Evolutionary conservation across 2,113 vertebrate genomes (phyloP), one percentile per base, ranked within the genome.

Genomic region (Tragelaphus imberbis): DNA sequence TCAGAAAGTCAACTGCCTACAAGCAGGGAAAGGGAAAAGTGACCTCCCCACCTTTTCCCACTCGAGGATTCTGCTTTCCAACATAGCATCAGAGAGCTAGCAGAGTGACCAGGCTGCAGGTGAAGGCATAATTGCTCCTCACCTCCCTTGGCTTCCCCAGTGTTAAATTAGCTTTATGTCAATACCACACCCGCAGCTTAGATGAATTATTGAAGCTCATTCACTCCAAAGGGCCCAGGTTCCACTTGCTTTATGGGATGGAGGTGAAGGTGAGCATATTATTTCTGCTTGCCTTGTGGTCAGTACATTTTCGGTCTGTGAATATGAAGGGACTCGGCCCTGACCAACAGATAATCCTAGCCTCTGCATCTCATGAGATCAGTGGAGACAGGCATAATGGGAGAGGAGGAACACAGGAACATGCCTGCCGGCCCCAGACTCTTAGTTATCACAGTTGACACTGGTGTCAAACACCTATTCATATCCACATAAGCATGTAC

Each of bases 161-260:
- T 79, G 86, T 97, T 98, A 95, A 97, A 97, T 98, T 96, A 97
- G 97, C 89, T 97, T 96, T 97, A 65, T 97, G 96, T 97, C 98
- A 97, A 98, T 97, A 97, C 36, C 88, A 81, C 95, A 89, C 92
- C 14, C 5, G 94, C 97, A 95, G 85, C 89, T 91, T 58, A 58
- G 97, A 95, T 98, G 97, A 98, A 98, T 98, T 98, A 98, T 90
- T 98, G 96, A 97, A 96, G 89, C 93, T 95, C 97, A 89, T 87
- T 95, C 94, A 80, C 94, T 98, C 94, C 96, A 95, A 80, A 77
- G 89, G 89, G 56, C 65, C 92, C 82, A 68, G 94, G 92, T 91
- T 96, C 68, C 88, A 89, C 86, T 89, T 88, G 58, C 89, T 97
- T 84, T 95, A 53, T 96, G 93, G 89, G 92, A 93, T 91, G 88